Evolutionary conservation across 2,888 invertebrate genomes (phyloP).

Genomic region (Dinocampus coccinellae): DNA sequence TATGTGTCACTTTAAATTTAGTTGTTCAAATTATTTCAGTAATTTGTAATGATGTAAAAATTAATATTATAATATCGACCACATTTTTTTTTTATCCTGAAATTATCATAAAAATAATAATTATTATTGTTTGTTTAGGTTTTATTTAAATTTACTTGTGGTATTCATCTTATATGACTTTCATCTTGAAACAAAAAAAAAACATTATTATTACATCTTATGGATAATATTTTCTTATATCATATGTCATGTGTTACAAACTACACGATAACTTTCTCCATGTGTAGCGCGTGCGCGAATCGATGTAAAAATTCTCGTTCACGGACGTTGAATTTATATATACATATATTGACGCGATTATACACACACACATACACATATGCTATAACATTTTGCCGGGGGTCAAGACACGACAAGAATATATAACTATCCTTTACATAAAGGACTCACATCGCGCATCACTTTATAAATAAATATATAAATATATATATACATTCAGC

Average conservation of each 20-base stretch:
- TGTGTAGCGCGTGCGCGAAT: not conserved
- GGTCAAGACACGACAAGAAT: not conserved
- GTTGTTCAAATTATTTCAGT: too few species aligned
- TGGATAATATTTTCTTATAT: conserved; percentile 16
- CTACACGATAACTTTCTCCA: conserved; percentile 27
- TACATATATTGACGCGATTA: conserved; percentile 14
- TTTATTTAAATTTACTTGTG: too few species aligned
- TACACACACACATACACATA: not conserved
- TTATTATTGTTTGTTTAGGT: not conserved
- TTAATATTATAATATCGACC: too few species aligned
- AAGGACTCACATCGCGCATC: not conserved
- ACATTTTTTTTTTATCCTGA: too few species aligned
- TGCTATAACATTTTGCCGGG: not conserved
- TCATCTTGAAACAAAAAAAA: conserved; percentile 20
- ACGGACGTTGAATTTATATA: not conserved
- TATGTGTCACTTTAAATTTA: too few species aligned
- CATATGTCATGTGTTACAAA: conserved; percentile 34
- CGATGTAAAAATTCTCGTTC: not conserved
- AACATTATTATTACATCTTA: conserved; percentile 3
- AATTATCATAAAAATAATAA: too few species aligned
- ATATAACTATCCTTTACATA: not conserved
- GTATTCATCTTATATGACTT: conserved; percentile 16
- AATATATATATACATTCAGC: too few species aligned
- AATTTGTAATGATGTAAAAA: too few species aligned
- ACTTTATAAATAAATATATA: not conserved